Evolutionary conservation across 1,140 invertebrate genomes (phyloP).

Genomic region (Caenorhabditis latens): DNA sequence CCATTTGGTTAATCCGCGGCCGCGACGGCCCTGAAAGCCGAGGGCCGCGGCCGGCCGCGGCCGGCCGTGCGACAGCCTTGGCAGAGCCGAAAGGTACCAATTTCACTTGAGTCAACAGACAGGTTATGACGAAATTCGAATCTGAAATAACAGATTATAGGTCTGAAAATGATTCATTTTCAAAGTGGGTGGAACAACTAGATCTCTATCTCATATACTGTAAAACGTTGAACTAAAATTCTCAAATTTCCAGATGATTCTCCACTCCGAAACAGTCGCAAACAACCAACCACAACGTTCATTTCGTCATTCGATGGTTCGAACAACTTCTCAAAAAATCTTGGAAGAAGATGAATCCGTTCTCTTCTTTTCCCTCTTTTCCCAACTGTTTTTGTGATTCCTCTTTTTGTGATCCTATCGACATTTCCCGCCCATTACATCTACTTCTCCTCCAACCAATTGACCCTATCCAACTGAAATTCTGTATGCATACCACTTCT

Average conservation of each 20-base stretch:
- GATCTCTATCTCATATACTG: too few relatives aligned
- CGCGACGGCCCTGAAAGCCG: too few relatives aligned
- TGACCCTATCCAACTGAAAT: background rate
- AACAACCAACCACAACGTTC: conserved; percentile 46
- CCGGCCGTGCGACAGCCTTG: too few relatives aligned
- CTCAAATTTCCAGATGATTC: conserved; percentile 9
- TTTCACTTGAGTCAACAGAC: too few relatives aligned
- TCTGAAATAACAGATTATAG: too few relatives aligned
- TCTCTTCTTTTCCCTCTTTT: background rate
- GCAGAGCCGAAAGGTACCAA: too few relatives aligned
- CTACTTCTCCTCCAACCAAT: background rate
- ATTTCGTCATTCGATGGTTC: conserved; percentile 29
- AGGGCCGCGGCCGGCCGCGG: too few relatives aligned
- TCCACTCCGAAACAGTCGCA: conserved; percentile 35
- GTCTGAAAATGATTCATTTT: too few relatives aligned
- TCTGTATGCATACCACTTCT: background rate
- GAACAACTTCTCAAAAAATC: conserved; percentile 40
- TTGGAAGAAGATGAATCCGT: conserved; percentile 28
- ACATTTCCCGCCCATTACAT: conserved; percentile 2
- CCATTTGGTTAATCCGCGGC: too few relatives aligned
- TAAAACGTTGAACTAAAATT: background rate
- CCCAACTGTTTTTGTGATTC: conserved; percentile 10
- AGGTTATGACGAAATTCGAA: too few relatives aligned
- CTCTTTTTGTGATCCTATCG: conserved; percentile 4
- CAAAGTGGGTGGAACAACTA: too few relatives aligned